Conservation (phyloP, 2,113 vertebrate genomes). For the Irena cyanogastra region DNA sequence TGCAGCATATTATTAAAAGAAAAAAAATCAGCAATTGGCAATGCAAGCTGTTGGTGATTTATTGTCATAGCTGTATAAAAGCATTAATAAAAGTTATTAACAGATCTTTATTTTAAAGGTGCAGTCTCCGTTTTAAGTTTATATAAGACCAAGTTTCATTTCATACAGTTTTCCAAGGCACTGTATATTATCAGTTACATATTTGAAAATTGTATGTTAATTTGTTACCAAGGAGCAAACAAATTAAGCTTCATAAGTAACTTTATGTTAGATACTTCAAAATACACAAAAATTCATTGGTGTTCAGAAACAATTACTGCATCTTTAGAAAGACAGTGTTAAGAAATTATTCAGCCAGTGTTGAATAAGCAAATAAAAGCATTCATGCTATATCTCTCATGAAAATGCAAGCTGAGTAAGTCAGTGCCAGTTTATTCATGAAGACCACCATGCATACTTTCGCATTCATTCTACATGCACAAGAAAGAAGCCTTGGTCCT, state of each 20-base stretch:
- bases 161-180: conserved; percentile 42
- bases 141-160: conserved; percentile 41
- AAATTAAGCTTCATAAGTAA: conserved; percentile 50
- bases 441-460: conserved; percentile 71
- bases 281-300: conserved; percentile 23
- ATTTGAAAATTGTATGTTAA: conserved; percentile 31
- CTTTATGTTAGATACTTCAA: conserved; percentile 7
- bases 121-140: conserved; percentile 69
- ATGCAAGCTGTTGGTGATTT: conserved; percentile 72
- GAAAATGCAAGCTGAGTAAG: conserved; percentile 67
- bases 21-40: conserved; percentile 80
- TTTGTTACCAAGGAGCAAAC: conserved; percentile 53
- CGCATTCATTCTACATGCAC: conserved; percentile 68
- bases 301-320: conserved; percentile 63
- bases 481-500: conserved; percentile 33
- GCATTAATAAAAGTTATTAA: conserved; percentile 63
- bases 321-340: conserved; percentile 75
- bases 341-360: conserved; percentile 73
- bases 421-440: conserved; percentile 63
- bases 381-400: conserved; percentile 68
- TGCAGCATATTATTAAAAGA: conserved; percentile 84
- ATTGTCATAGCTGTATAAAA: conserved; percentile 69
- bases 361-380: conserved; percentile 73
- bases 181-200: conserved; percentile 30
- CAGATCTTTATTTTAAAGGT: conserved; percentile 74